These are phyloP conservation scores for Opisthograptis luteolata DNA, from an alignment of 2,888 invertebrate genomes.

Conservation along the genomic window DNA sequence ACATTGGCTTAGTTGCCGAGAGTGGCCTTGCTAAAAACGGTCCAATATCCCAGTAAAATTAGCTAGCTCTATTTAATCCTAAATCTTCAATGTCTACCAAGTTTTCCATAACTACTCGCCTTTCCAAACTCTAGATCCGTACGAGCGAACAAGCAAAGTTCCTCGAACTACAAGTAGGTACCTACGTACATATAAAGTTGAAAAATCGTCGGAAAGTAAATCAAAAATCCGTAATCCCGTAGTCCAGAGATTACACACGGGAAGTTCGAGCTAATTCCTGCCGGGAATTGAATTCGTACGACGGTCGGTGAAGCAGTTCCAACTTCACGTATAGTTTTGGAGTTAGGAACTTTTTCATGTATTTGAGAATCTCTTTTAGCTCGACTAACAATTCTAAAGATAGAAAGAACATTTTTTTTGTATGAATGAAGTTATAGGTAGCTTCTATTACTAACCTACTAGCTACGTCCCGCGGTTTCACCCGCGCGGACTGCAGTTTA, in stretches of 20 bases:
- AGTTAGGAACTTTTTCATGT: slow-evolving; percentile 31
- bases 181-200: slow-evolving; percentile 21
- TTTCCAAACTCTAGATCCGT: neutral
- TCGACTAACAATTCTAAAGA: no score
- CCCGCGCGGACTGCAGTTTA: no score
- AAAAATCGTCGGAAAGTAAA: slow-evolving; percentile 38
- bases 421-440: no score
- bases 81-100: no score
- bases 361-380: slow-evolving; percentile 10
- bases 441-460: no score
- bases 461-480: no score
- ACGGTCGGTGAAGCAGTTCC: slow-evolving; percentile 26
- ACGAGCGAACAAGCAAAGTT: slow-evolving; percentile 18
- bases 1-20: no score
- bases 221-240: slow-evolving; percentile 44
- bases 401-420: no score
- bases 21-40: no score
- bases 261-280: slow-evolving; percentile 52
- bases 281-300: slow-evolving; percentile 55
- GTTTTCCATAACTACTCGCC: neutral
- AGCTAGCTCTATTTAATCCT: no score
- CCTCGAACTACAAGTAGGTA: slow-evolving; percentile 11
- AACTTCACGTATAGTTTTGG: slow-evolving; percentile 29
- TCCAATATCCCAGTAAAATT: no score
- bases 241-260: slow-evolving; percentile 41